Evolutionary conservation across 1,140 invertebrate genomes (phyloP).

Genomic region (Pachypeltis micranthus): DNA sequence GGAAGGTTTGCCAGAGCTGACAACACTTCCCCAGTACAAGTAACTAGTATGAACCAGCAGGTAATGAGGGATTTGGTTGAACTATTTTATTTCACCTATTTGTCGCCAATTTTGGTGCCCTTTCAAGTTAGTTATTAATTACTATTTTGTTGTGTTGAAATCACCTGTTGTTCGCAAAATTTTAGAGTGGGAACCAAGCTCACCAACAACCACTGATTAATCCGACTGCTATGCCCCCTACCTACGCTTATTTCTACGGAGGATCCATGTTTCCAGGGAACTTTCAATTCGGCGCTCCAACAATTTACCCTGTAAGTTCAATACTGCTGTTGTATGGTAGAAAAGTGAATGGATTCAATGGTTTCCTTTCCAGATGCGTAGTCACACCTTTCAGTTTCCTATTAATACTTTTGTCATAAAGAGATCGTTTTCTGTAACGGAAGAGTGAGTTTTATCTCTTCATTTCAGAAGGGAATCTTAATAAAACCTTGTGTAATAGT

Average conservation of each 20-base stretch:
- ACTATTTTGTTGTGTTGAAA: not conserved
- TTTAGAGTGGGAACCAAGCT: constrained; percentile 42
- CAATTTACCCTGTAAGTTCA: constrained; percentile 50
- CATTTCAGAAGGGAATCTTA: no score
- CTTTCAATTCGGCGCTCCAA: constrained; percentile 60
- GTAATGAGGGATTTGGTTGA: constrained; percentile 29
- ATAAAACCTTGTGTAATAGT: no score
- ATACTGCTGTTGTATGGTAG: no score
- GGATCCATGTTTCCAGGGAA: constrained; percentile 52
- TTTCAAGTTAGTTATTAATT: no score
- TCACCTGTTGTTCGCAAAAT: constrained; percentile 15
- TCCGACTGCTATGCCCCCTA: constrained; percentile 43
- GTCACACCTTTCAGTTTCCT: no score
- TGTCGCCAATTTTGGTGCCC: not conserved
- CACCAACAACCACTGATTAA: constrained; percentile 50
- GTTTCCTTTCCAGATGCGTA: no score
- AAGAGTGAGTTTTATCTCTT: no score
- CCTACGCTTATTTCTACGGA: constrained; percentile 56
- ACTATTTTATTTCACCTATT: not conserved
- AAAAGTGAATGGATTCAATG: no score
- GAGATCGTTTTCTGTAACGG: no score
- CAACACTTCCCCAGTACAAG: constrained; percentile 70
- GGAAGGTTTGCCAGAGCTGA: constrained; percentile 65
- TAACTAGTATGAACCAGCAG: constrained; percentile 58
- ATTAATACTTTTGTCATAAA: no score